Base-by-base conservation (phyloP, 2,113 vertebrate genomes). In the Muntiacus muntjak region DNA sequence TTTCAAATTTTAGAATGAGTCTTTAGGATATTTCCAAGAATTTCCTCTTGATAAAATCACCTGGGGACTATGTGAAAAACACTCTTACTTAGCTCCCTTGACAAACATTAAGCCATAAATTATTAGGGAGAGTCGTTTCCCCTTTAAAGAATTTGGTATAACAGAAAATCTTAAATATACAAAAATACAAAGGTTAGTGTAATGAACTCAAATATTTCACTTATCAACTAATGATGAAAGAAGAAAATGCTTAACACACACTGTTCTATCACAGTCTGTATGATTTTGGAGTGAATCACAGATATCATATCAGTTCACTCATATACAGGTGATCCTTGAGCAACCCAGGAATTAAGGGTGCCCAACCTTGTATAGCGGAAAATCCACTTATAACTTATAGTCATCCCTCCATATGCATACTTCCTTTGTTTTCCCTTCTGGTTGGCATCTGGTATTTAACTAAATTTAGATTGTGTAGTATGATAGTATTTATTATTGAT, bases 1-100 rank as follows among this genome's bases (percentile, higher is more conserved):
- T 47, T 13, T 50, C 23, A 47, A n/a, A 54, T 82, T 52, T 52
- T 11, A 52, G 25, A 74, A 23, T 47, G 26, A 14, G 10, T 64
- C 23, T 14, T 2, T 6, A 45, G 1, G 23, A 10, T 87, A 74
- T 93, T 92, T 50, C 19, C 2, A 85, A 93, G 9, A 79, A 64
- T 30, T 43, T 62, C 4, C 23, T 88, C 30, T 76, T 87, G 9
- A 45, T 25, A 67, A 83, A 60, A 33, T 91, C 26, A 96, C 43
- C 5, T 71, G 5, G 36, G 14, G 13, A 4, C 1, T 74, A 85
- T 88, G 3, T 85, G 33, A 64, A 43, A 76, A 36, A 25, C 33
- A 74, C 28, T 78, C 5, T 79, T n/a, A 11, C 3, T 64, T n/a
- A 16, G 36, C 1, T 1, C 1, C 2, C 57, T 25, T 1, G 52